Evolutionary conservation across 2,113 vertebrate species (phyloP), one percentile per base, ranked within the genome.

Genomic region (Istiophorus platypterus): DNA sequence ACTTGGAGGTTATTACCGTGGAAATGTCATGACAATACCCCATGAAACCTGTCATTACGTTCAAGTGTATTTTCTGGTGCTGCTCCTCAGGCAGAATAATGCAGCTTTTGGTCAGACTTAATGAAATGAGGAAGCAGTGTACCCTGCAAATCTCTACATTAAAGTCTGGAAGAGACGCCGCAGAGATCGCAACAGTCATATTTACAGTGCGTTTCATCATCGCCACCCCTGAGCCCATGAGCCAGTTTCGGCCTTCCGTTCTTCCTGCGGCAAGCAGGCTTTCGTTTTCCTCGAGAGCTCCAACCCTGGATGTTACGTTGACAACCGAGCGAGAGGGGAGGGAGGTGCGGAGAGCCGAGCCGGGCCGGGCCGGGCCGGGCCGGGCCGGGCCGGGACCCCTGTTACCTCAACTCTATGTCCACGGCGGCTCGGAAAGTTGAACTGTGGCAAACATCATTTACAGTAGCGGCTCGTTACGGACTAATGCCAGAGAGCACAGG

Each of bases 121-220:
- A 94, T 94, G 91, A 87, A 88, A n/a, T n/a, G n/a, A n/a, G n/a
- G n/a, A n/a, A n/a, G n/a, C n/a, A n/a, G n/a, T n/a, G n/a, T 85
- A 87, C 20, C 72, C 51, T 10, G n/a, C 65, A 66, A 84, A 87
- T 86, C 77, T 80, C 88, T 42, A 56, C n/a, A 81, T 4, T 92
- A 80, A 91, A 61, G 51, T 77, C 66, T 72, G 47, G 49, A 58
- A 37, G 71, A 84, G 31, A 76, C 81, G 84, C 75, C 42, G 76
- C 81, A 82, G 78, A 62, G 42, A 85, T 89, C 68, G 80, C 71
- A 70, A n/a, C 37, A 31, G 70, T 75, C 45, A 45, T 88, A 75
- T 92, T 74, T 90, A 91, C 83, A 34, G 72, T 84, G 52, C 0
- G 47, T 89, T 93, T 85, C 63, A 75, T 88, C 84, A 89, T 77